Conservation (phyloP, 2,797 vertebrate species). For the Staurois parvus region DNA sequence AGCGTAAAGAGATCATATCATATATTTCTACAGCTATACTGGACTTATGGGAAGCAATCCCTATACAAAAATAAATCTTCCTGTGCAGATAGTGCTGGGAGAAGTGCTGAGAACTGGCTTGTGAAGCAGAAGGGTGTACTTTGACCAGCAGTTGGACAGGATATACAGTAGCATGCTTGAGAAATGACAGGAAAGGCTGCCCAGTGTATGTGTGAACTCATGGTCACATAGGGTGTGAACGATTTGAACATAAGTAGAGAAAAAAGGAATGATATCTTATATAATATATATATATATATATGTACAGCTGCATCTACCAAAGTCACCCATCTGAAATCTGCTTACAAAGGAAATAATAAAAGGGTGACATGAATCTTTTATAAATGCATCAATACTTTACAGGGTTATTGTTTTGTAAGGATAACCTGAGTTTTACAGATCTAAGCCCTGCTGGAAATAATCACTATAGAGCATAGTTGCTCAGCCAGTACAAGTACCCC, state of each 20-base stretch:
- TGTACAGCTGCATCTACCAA: not conserved
- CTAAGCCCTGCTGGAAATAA: not conserved
- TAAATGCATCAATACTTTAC: not conserved
- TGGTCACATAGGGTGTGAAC: conserved; percentile 72
- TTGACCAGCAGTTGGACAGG: conserved; percentile 77
- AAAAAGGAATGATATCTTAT: not conserved
- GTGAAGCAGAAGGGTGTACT: conserved; percentile 69
- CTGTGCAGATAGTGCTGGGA: not conserved
- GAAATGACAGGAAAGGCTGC: conserved; percentile 75
- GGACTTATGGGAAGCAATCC: not conserved
- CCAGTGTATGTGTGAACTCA: conserved; percentile 70
- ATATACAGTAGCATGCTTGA: conserved; percentile 71
- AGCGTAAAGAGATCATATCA: too few species aligned
- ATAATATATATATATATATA: not conserved
- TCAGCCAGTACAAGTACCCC: too few species aligned
- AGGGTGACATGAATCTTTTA: not conserved
- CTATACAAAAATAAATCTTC: not conserved
- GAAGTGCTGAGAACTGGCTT: conserved; percentile 23
- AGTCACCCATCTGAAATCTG: not conserved
- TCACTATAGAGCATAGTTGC: too few species aligned
- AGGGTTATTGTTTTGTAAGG: not conserved
- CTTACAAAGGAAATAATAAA: not conserved
- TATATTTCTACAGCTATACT: not conserved
- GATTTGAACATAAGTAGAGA: conserved; percentile 68
- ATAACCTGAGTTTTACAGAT: not conserved